Evolutionary conservation across 2,888 invertebrate species (phyloP).

Genomic region (Himalopsyche anomala): DNA sequence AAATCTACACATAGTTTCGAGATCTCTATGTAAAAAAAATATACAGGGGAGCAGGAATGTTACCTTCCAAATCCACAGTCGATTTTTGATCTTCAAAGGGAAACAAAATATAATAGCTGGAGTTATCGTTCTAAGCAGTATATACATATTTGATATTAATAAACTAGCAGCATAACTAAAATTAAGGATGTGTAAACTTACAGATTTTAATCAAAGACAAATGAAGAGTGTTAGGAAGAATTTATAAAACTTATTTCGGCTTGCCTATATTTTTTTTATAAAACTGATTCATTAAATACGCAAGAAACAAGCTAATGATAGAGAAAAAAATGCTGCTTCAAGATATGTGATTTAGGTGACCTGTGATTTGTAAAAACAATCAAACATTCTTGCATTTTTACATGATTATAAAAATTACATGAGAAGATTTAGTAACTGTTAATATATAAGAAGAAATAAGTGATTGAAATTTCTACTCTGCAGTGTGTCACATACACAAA

Average conservation of each 20-base stretch:
- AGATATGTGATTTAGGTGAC: neutral
- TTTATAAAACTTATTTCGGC: neutral
- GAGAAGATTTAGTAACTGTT: too few relatives aligned
- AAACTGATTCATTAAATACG: neutral
- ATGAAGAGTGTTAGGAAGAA: neutral
- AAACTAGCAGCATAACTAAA: neutral
- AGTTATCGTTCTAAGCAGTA: conserved; percentile 23
- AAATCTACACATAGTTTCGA: neutral
- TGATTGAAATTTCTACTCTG: too few relatives aligned
- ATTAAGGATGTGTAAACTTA: neutral
- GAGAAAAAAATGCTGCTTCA: neutral
- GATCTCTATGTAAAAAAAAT: neutral
- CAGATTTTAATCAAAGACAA: neutral
- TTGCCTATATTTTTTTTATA: too few relatives aligned
- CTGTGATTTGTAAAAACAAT: too few relatives aligned
- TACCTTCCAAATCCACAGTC: conserved; percentile 65
- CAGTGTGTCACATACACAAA: too few relatives aligned
- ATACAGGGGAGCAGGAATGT: conserved; percentile 22
- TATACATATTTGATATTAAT: conserved; percentile 18
- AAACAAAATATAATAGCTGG: conserved; percentile 56
- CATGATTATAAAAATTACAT: too few relatives aligned
- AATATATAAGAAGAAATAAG: too few relatives aligned
- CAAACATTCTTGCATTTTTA: too few relatives aligned
- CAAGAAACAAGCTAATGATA: neutral
- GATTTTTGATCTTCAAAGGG: conserved; percentile 63